Conservation (phyloP, 2,797 vertebrate species). For the Alcedo atthis region DNA sequence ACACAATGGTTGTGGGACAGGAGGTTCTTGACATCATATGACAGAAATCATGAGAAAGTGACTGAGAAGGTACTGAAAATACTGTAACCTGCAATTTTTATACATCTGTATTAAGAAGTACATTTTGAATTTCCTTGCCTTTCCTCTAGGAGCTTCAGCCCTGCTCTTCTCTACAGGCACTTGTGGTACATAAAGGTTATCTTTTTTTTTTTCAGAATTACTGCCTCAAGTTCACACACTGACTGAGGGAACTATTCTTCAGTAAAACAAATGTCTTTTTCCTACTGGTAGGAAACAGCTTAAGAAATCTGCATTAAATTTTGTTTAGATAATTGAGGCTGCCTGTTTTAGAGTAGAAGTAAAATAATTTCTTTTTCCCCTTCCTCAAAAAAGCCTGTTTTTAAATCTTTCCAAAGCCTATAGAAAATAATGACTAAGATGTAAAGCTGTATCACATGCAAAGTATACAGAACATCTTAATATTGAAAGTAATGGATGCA, state of each 20-base stretch:
- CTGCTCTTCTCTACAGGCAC: background rate
- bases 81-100: background rate
- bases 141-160: background rate
- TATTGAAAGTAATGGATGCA: background rate
- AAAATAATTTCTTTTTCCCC: background rate
- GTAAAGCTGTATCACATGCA: background rate
- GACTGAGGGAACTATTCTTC: background rate
- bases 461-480: background rate
- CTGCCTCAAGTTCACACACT: background rate
- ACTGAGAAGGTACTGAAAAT: background rate
- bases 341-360: background rate
- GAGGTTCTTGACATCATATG: background rate
- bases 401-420: background rate
- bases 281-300: background rate
- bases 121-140: background rate
- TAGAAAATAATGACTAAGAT: background rate
- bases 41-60: background rate
- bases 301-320: background rate
- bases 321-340: background rate
- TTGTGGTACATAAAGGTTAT: background rate
- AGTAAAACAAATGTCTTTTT: background rate
- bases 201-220: background rate
- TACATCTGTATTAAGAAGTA: background rate
- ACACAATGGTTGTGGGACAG: background rate
- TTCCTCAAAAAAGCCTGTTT: accelerated